These are phyloP conservation scores for Diplosoma virens DNA, from an alignment of 23 tunicate genomes.

Conservation along the genomic window DNA sequence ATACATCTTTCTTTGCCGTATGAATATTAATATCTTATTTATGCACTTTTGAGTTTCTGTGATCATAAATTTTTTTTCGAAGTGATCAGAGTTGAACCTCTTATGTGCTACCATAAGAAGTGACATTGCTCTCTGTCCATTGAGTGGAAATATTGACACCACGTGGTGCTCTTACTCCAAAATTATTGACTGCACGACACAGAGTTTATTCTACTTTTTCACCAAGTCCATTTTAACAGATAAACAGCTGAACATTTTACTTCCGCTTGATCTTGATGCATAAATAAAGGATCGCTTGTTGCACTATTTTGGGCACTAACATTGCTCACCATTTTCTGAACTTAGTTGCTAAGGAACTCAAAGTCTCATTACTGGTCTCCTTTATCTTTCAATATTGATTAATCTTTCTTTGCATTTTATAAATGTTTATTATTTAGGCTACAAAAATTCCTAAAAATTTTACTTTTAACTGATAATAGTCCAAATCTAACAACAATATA, in stretches of 20 bases:
- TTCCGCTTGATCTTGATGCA: neutral
- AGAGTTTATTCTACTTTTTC: constrained; percentile 4
- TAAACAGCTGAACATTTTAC: constrained; percentile 1
- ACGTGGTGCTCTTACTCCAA: neutral
- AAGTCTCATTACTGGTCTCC: neutral
- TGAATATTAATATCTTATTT: neutral
- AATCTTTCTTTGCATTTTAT: no score
- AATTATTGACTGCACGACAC: constrained; percentile 6
- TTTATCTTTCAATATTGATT: no score
- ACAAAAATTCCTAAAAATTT: no score
- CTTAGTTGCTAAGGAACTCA: neutral
- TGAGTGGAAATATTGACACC: constrained; percentile 17
- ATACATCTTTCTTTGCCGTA: constrained; percentile 13
- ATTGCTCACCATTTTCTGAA: constrained; percentile 6
- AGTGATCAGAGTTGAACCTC: constrained; percentile 6
- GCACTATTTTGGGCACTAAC: neutral
- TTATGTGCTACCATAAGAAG: constrained; percentile 6
- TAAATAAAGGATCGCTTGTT: neutral
- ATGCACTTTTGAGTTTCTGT: constrained; percentile 3
- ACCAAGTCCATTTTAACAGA: neutral
- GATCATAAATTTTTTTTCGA: neutral
- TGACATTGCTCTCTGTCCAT: constrained; percentile 2
- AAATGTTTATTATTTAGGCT: no score
- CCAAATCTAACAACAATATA: no score
- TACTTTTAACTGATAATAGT: no score